phyloP scores from a whole-genome alignment of 2,888 invertebrate genomes.

The Dioctria linearis region DNA sequence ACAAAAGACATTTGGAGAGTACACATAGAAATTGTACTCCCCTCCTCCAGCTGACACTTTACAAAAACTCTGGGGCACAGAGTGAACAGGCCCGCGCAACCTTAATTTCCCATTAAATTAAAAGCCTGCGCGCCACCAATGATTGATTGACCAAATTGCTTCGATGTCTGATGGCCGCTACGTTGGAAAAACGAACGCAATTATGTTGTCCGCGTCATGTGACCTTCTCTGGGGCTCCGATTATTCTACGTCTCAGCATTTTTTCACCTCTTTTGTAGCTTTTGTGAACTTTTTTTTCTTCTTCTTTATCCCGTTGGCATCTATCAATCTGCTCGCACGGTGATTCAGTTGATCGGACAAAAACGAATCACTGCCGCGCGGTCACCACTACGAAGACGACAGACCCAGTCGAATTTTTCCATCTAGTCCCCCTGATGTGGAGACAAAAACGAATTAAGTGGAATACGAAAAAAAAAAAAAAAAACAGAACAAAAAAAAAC shows the following conservation, averaged over 20 bases:
- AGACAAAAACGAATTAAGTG: constrained; percentile 53
- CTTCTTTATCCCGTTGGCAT: constrained; percentile 2
- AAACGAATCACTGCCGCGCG: constrained; percentile 36
- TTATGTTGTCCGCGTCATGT: constrained; percentile 54
- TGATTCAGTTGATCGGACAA: constrained; percentile 49
- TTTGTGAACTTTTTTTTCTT: constrained; percentile 38
- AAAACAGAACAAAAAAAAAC: constrained; percentile 13
- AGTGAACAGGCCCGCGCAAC: constrained; percentile 15
- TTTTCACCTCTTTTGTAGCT: constrained; percentile 45
- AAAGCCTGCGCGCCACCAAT: constrained; percentile 56
- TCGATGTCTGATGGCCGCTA: constrained; percentile 52
- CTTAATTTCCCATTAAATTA: constrained; percentile 59
- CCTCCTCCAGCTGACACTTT: not conserved
- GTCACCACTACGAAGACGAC: constrained; percentile 9
- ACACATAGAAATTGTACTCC: not conserved
- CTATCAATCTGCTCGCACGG: constrained; percentile 34
- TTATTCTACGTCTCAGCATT: constrained; percentile 51
- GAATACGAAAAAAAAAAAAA: constrained; percentile 42
- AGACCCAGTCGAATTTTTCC: constrained; percentile 29
- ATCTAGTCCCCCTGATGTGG: constrained; percentile 37
- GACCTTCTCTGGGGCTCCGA: constrained; percentile 49
- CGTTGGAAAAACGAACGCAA: constrained; percentile 54
- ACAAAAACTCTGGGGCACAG: constrained; percentile 20
- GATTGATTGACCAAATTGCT: constrained; percentile 57
- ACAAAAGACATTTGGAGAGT: constrained; percentile 32